A percentile compares a stretch with the other conserved stretches of the same genome.
These are phyloP conservation scores for Cryptocephalus moraei DNA, from an alignment of 2,888 invertebrate species.

Conservation along the genomic window DNA sequence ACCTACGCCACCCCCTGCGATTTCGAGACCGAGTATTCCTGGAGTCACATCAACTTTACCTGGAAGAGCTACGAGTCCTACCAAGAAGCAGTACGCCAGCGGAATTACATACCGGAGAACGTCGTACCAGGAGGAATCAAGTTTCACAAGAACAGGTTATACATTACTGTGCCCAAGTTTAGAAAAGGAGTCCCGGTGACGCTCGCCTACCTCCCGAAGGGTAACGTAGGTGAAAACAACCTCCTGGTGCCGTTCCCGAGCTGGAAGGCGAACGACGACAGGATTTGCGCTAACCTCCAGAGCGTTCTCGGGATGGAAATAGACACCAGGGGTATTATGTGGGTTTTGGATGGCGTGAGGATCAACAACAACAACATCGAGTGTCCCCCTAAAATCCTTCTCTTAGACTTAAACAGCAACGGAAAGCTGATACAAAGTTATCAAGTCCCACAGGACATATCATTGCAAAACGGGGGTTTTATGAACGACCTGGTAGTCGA, in stretches of 20 bases:
- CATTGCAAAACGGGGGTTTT: slow-evolving; percentile 46
- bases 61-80: slow-evolving; percentile 52
- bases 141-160: slow-evolving; percentile 55
- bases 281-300: slow-evolving; percentile 54
- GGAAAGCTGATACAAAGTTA: slow-evolving; percentile 48
- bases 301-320: slow-evolving; percentile 66
- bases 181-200: slow-evolving; percentile 60
- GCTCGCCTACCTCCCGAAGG: slow-evolving; percentile 36
- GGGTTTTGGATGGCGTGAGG: slow-evolving; percentile 58
- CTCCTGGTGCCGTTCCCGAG: slow-evolving; percentile 57
- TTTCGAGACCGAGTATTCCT: slow-evolving; percentile 23
- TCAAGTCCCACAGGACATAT: slow-evolving; percentile 48
- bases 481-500: slow-evolving; percentile 63
- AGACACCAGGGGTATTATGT: slow-evolving; percentile 60
- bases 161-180: slow-evolving; percentile 56
- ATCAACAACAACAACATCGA: slow-evolving; percentile 44
- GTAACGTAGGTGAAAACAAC: slow-evolving; percentile 39
- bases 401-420: slow-evolving; percentile 53
- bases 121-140: slow-evolving; percentile 59
- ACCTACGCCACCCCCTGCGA: background rate
- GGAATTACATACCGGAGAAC: slow-evolving; percentile 55
- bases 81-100: slow-evolving; percentile 39
- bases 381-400: slow-evolving; percentile 58
- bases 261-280: slow-evolving; percentile 50
- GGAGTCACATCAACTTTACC: slow-evolving; percentile 57